Percentiles rank a stretch among this genome's conserved stretches.
Evolutionary conservation across 2,113 vertebrate species (phyloP).

Genomic region (Esox niger): DNA sequence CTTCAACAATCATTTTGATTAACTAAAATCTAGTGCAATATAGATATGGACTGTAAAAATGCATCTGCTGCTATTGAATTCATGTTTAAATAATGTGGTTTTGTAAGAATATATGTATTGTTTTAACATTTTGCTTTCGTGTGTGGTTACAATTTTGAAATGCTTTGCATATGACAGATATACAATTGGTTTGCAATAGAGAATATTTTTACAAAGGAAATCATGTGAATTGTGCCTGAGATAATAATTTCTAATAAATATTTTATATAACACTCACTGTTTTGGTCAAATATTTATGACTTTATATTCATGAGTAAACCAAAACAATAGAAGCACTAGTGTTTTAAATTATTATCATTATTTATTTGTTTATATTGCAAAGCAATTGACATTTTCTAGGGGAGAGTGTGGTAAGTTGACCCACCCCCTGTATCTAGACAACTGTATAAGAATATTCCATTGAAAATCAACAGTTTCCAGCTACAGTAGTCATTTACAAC

Average conservation of each 20-base stretch:
- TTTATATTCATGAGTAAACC: background rate
- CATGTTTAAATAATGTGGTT: constrained; percentile 22
- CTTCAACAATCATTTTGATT: constrained; percentile 32
- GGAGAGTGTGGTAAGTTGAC: background rate
- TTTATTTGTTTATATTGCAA: too few relatives aligned
- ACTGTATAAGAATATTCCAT: too few relatives aligned
- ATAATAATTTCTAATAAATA: constrained; percentile 38
- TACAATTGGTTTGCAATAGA: background rate
- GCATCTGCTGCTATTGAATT: constrained; percentile 41
- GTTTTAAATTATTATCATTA: background rate
- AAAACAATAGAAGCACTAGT: background rate
- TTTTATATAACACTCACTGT: constrained; percentile 14
- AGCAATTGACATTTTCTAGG: constrained; percentile 8
- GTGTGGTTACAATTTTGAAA: constrained; percentile 16
- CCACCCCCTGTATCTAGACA: too few relatives aligned
- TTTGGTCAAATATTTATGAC: background rate
- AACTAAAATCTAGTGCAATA: constrained; percentile 40
- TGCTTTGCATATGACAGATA: background rate
- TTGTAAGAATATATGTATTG: constrained; percentile 32
- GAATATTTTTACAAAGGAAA: background rate
- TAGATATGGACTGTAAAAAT: constrained; percentile 23
- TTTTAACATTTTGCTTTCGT: constrained; percentile 28
- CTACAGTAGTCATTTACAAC: too few relatives aligned
- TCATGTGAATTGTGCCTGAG: constrained; percentile 11
- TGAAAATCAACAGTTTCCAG: too few relatives aligned